Base-by-base conservation (phyloP, 2,888 invertebrate genomes). In the Eupithecia vulgata region DNA sequence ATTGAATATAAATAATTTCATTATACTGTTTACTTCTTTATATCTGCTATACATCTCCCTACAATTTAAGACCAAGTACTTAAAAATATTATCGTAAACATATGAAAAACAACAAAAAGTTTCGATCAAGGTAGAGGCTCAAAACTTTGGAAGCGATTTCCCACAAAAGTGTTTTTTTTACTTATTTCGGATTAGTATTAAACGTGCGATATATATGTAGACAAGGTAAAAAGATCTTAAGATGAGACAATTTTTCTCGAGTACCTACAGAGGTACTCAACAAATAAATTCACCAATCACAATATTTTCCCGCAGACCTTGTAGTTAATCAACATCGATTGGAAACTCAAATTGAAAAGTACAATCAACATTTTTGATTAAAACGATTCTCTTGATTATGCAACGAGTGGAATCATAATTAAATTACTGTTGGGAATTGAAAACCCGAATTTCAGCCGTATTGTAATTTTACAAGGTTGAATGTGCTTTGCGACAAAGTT, bases 331-430 rank as follows among this genome's bases (percentile, higher is more conserved):
- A 64, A 64, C 5, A 37, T 65, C 40, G 37, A 65, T 65, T 40
- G n/a, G 15, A 40, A 65, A 37, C 37, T 42, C 21, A 42, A 65
- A 65, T 40, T 40, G 65, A 21, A 65, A 65, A 40, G 2, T 45
- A 67, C 42, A 35, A 71, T 71, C 42, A 67, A 61, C 35, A 59
- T 66, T 64, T 61, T 67, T 42, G 67, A 71, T 61, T 67, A 71
- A 68, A 73, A 64, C 52, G 21, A 70, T 70, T 52, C 65, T 48
- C 37, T 70, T 64, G 69, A 70, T 70, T 61, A 69, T 37, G 62
- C 35, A 45, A 64, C 69, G 69, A 69, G 3, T 64, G 52, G 62
- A 10, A 48, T 57, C 48, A 17, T 61, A 61, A 71, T 71, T 71
- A 67, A 71, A 67, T 67, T 25, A 12, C 61, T 10, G 13, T 12